Evolutionary conservation across 2,797 vertebrate species (phyloP).

Genomic region (Margarornis squamiger): DNA sequence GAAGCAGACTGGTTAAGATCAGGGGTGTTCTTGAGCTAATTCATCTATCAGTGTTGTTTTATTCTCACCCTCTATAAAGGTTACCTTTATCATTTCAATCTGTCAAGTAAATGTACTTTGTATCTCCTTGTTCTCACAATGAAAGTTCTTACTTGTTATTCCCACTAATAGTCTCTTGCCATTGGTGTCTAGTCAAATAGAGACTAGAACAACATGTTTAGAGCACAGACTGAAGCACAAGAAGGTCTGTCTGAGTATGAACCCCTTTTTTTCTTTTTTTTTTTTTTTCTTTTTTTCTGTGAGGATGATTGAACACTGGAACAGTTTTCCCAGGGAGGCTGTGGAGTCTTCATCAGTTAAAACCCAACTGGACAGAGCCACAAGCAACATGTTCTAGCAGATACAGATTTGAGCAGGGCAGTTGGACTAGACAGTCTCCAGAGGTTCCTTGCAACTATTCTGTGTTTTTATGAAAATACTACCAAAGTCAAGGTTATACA

Average conservation of each 20-base stretch:
- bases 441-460: background rate
- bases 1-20: background rate
- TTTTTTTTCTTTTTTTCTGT: background rate
- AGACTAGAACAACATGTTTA: background rate
- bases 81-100: background rate
- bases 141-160: background rate
- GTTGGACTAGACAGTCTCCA: background rate
- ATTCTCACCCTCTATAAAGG: background rate
- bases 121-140: background rate
- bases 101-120: background rate
- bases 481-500: background rate
- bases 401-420: background rate
- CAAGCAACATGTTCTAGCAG: background rate
- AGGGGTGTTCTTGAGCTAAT: background rate
- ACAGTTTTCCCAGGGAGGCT: background rate
- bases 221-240: background rate
- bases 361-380: background rate
- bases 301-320: background rate
- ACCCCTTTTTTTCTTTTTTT: no score
- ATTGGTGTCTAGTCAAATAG: background rate
- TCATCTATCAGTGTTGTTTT: background rate
- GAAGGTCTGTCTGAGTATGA: background rate
- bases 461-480: background rate
- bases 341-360: background rate
- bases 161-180: background rate